Base-by-base conservation (phyloP, 2,888 invertebrate genomes). In the Caenorhabditis macrosperma region DNA sequence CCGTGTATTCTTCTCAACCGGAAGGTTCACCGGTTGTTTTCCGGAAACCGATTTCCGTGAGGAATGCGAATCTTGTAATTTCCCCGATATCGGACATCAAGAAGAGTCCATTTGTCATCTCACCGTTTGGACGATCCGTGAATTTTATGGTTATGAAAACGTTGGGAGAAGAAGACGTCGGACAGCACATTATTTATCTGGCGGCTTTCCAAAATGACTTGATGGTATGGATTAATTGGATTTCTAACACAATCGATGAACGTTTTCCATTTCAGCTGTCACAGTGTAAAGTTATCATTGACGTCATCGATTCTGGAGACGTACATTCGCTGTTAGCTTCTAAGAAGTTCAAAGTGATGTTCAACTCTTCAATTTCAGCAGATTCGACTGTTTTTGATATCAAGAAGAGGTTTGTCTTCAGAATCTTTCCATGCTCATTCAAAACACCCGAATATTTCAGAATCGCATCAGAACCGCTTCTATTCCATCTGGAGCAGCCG, bases 201-300 rank as follows among this genome's bases (percentile, higher is more conserved):
- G 76, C 38, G 22, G 76, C 68, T 9, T 63, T 68, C 7, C 22
- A 24, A 5, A 46, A 33, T 4, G 26, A 60, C 5, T n/a, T 17
- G 38, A 54, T 60, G 52, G 74, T 66, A 28, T 30, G 69, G 2
- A 7, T n/a, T 55, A 30, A 4, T 17, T 9, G 17, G 3, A 33
- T 33, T 30, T 52, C 7, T 15, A 52, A n/a, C 2, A 26, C 7
- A 4, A 52, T 5, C 2, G 26, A 15, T 26, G n/a, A 2, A 52
- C 15, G 15, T n/a, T n/a, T n/a, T n/a, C n/a, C n/a, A 38, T 61
- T 64, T 50, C 24, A 66, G 76, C 12, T 68, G 1, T 44, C 76
- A 3, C 76, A 76, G 26, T 38, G 30, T 12, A 76, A 76, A 68
- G 28, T 76, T 3, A 76, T 76, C 20, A 46, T 76, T 22, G 66